phyloP scores from a whole-genome alignment of 2,113 vertebrate genomes.

The Dasyprocta punctata region DNA sequence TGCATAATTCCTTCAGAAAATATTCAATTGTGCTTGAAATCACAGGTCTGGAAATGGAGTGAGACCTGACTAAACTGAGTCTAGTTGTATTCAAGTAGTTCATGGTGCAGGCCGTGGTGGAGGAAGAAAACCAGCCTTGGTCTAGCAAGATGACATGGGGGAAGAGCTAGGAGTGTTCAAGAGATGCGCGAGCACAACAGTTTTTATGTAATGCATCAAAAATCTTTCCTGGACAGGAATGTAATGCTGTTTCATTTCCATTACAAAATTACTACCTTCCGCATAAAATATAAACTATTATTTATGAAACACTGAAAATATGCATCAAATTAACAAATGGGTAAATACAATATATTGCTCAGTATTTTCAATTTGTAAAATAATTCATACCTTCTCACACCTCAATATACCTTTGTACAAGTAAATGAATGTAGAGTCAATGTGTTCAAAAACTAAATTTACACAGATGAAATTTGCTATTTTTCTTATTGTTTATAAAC shows the following conservation, averaged over 20 bases:
- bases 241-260: not conserved
- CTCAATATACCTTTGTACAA: not conserved
- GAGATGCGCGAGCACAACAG: not conserved
- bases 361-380: not conserved
- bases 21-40: conserved; percentile 77
- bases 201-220: not conserved
- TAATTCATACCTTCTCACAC: not conserved
- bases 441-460: conserved; percentile 4
- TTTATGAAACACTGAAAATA: not conserved
- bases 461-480: not conserved
- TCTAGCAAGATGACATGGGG: not conserved
- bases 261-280: not conserved
- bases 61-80: conserved; percentile 29
- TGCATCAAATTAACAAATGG: not conserved
- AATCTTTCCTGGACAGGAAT: not conserved
- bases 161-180: not conserved
- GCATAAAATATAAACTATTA: not conserved
- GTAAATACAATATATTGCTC: not conserved
- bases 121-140: not conserved
- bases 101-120: not conserved
- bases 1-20: conserved; percentile 78
- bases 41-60: conserved; percentile 58
- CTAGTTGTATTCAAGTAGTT: not conserved
- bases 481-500: conserved; percentile 18
- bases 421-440: not conserved